Evolutionary conservation across 2,888 invertebrate species (phyloP), one percentile per base, ranked within the genome.

Genomic region (Perdita meconis): DNA sequence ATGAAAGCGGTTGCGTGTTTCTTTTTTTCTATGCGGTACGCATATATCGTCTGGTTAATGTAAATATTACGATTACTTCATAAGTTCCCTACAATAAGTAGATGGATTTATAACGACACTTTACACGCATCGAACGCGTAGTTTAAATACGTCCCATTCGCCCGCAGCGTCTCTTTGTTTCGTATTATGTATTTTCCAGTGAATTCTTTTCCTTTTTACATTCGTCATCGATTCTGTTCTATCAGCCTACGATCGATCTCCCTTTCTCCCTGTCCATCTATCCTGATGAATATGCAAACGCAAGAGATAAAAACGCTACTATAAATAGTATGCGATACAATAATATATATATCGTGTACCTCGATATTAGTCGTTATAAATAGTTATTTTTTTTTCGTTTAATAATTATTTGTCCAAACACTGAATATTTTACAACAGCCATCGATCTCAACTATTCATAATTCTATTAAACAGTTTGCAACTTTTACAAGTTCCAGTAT

Each of bases 401-500:
- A 87, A 91, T 90, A 90, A 87, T 89, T 90, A 89, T 89, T 89
- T 89, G 89, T 90, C 89, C 86, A 90, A 90, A 90, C 90, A 91
- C 86, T 89, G 89, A 91, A 91, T 91, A 90, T 90, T 91, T 90
- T 91, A 90, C 90, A 91, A 91, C 90, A 91, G 89, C 90, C 90
- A 90, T 89, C 87, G 89, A 87, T 89, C 87, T 89, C 89, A 91
- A 90, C 90, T 88, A 90, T 85, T 84, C 80, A 84, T 89, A 90
- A 89, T 81, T 86, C 86, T 88, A 89, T 87, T 88, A 90, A 91
- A 90, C 87, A 87, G 83, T 86, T 87, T 84, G 87, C 86, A 88
- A 88, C 85, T 81, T 85, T 86, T 82, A 83, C 83, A 85, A 47
- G 75, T 86, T 84, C 82, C 79, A 81, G 82, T 67, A 82, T 51